Percentiles rank a stretch among this genome's conserved stretches.
These are phyloP conservation scores for Pammene fasciana DNA, from an alignment of 2,888 invertebrate genomes.

Conservation along the genomic window DNA sequence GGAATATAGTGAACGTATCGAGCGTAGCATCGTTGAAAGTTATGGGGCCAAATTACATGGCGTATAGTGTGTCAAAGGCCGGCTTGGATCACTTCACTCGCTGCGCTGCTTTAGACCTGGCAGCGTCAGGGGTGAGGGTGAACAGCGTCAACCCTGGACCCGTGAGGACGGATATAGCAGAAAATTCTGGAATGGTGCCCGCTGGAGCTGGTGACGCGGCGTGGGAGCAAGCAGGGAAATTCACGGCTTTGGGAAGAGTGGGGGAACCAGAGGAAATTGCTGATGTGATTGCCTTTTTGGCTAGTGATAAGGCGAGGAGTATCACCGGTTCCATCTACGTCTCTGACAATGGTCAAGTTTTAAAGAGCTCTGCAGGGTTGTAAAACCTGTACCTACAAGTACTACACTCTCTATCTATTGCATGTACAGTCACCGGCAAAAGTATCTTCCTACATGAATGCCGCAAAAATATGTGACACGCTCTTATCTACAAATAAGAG, in stretches of 20 bases:
- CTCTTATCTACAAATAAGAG: no score
- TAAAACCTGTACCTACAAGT: not conserved
- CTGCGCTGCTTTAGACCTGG: conserved; percentile 86
- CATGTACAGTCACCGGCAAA: no score
- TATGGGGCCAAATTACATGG: conserved; percentile 23
- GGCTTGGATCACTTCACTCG: conserved; percentile 89
- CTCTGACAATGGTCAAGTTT: conserved; percentile 45
- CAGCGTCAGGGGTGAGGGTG: conserved; percentile 83
- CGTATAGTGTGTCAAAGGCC: conserved; percentile 88
- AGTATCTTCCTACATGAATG: no score
- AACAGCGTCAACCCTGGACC: conserved; percentile 90
- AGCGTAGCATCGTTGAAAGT: conserved; percentile 48
- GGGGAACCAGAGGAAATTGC: conserved; percentile 52
- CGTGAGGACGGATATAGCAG: conserved; percentile 63
- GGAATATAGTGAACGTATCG: conserved; percentile 61
- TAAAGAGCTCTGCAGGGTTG: not conserved
- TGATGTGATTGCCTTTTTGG: conserved; percentile 51
- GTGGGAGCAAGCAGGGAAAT: conserved; percentile 22
- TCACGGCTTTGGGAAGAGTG: conserved; percentile 49
- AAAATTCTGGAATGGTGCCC: conserved; percentile 22
- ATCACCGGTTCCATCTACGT: conserved; percentile 53
- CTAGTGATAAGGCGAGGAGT: conserved; percentile 54
- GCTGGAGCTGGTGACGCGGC: not conserved
- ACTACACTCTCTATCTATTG: no score
- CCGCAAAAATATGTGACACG: no score